These are phyloP conservation scores for Leucophora obtusa DNA, from an alignment of 2,888 invertebrate genomes.

Conservation along the genomic window DNA sequence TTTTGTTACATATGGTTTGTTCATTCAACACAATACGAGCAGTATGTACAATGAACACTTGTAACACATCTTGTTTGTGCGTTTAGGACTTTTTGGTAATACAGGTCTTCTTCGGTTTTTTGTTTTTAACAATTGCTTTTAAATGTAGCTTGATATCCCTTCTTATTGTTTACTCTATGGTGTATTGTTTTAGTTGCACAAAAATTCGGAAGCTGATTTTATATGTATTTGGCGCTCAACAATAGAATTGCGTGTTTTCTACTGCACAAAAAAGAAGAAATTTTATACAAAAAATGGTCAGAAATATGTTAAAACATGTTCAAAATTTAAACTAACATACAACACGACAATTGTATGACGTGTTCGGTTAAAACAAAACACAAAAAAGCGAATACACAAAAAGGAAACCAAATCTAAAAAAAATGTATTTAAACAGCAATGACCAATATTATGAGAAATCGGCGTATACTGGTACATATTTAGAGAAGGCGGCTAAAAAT, in stretches of 20 bases:
- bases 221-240: constrained; percentile 47
- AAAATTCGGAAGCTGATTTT: constrained; percentile 58
- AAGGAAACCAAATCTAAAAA: not conserved
- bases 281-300: constrained; percentile 25
- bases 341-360: constrained; percentile 31
- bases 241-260: constrained; percentile 61
- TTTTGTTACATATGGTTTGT: not conserved
- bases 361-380: constrained; percentile 26
- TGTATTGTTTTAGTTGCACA: not conserved
- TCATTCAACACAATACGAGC: not conserved
- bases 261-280: constrained; percentile 19
- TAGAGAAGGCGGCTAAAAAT: too few relatives aligned
- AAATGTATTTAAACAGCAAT: constrained; percentile 23
- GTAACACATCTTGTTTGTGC: constrained; percentile 32
- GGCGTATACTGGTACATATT: too few relatives aligned
- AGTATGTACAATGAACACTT: constrained; percentile 34
- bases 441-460: not conserved
- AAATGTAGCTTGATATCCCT: constrained; percentile 32
- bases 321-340: constrained; percentile 38
- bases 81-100: constrained; percentile 14
- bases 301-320: constrained; percentile 55
- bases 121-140: constrained; percentile 52
- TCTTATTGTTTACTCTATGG: not conserved
- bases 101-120: constrained; percentile 30
- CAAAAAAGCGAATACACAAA: not conserved